phyloP scores from a whole-genome alignment of 1,140 invertebrate species.

The Cyclargus thomasi region DNA sequence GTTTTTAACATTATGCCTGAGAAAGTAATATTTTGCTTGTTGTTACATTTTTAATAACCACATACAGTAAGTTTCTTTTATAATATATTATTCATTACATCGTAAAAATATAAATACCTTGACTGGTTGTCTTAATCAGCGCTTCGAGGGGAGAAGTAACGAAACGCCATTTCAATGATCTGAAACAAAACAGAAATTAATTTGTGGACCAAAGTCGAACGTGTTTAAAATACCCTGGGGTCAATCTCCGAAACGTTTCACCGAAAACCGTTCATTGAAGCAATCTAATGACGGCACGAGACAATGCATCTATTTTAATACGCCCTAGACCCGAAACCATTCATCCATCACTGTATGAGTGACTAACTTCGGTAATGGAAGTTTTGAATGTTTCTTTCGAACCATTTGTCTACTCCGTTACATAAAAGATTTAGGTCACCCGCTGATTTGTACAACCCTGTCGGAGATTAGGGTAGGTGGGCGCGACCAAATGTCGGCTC shows the following conservation, averaged over 20 bases:
- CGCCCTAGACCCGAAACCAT: background rate
- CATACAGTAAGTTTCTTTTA: too few species aligned
- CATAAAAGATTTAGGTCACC: constrained; percentile 48
- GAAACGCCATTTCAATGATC: too few species aligned
- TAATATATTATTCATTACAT: too few species aligned
- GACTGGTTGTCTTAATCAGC: too few species aligned
- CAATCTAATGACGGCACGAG: background rate
- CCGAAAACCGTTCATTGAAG: background rate
- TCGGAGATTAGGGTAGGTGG: constrained; percentile 62
- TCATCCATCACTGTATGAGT: background rate
- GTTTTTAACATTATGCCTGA: too few species aligned
- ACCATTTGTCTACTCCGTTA: constrained; percentile 11
- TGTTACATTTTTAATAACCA: too few species aligned
- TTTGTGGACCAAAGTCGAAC: too few species aligned
- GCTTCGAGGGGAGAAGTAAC: too few species aligned
- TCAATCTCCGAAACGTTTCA: background rate
- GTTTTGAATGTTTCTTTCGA: constrained; percentile 6
- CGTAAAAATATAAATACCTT: too few species aligned
- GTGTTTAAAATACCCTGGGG: background rate
- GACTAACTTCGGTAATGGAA: background rate
- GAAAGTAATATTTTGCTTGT: too few species aligned
- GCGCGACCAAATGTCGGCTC: constrained; percentile 68
- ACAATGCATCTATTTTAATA: constrained; percentile 3
- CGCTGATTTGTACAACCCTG: constrained; percentile 49
- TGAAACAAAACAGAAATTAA: too few species aligned